Evolutionary conservation across 2,888 invertebrate genomes (phyloP).

Genomic region (Eutolmus rufibarbis): DNA sequence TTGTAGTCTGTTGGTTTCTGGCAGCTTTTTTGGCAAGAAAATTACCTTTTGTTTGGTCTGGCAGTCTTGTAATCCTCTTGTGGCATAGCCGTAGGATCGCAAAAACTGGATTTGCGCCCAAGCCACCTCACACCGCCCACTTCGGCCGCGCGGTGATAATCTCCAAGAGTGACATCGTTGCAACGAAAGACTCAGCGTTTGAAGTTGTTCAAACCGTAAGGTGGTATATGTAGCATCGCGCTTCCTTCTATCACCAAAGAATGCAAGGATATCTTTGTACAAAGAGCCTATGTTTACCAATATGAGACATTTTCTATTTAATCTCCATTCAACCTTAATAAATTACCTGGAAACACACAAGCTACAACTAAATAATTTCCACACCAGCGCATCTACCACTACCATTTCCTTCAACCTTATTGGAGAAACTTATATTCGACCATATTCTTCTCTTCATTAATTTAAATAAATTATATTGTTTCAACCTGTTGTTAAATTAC

Average conservation of each 20-base stretch:
- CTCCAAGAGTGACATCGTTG: not conserved
- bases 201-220: not conserved
- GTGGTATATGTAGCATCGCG: not conserved
- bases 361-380: no score
- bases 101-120: slow-evolving; percentile 2
- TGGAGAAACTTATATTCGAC: no score
- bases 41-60: slow-evolving; percentile 21
- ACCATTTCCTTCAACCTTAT: no score
- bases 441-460: no score
- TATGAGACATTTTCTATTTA: not conserved
- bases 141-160: not conserved
- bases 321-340: not conserved
- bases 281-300: not conserved
- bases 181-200: not conserved
- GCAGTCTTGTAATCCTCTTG: slow-evolving; percentile 31
- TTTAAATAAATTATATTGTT: no score
- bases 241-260: not conserved
- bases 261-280: not conserved
- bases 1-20: slow-evolving; percentile 30
- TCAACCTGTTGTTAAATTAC: no score
- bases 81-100: not conserved
- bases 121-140: not conserved
- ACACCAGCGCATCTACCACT: no score
- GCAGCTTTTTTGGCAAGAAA: slow-evolving; percentile 37
- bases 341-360: no score